Base-by-base conservation (phyloP, 2,797 vertebrate species). In the Lycodopsis pacificus region DNA sequence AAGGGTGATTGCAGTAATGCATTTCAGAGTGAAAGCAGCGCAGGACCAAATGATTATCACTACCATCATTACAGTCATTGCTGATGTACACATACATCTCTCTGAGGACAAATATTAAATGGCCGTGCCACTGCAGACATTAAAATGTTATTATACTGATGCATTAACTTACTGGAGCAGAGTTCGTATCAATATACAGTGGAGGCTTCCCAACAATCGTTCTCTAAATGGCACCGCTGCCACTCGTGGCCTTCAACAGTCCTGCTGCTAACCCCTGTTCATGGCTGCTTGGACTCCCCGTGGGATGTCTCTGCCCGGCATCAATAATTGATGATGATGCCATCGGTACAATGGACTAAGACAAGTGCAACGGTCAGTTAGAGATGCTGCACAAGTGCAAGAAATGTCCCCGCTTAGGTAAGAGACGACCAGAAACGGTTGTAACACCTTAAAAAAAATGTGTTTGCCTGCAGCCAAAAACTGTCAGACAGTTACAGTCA, bases 121-220 rank as follows among this genome's bases (percentile, higher is more conserved):
- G 91, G 82, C 79, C 68, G 42, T 91, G 93, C 90, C 88, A 89
- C 89, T 77, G 82, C 86, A 94, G 88, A 94, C 94, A 95, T 96
- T 94, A 94, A 93, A 95, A 93, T 91, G 85, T 93, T 94, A 93
- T 95, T 94, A 94, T 81, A 88, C 83, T 91, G 91, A 94, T 92
- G 88, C 91, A 94, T 94, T 92, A 92, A 92, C 85, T 92, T 86
- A 63, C 62, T 72, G 73, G 51, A 70, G 84, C 85, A 82, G 88
- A 91, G 90, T 88, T 91, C 89, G 92, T 89, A 91, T 92, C 87
- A 86, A 89, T 86, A 87, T 59, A 86, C 59, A 76, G 79, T 42
- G 62, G 80, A 82, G 65, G 81, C 88, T 77, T 86, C 79, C 79
- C 82, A 84, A 90, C 86, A 90, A 86, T 89, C 82, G 75, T 71